Evolutionary conservation across 2,797 vertebrate genomes (phyloP), one percentile per base, ranked within the genome.

Genomic region (Acridotheres tristis): DNA sequence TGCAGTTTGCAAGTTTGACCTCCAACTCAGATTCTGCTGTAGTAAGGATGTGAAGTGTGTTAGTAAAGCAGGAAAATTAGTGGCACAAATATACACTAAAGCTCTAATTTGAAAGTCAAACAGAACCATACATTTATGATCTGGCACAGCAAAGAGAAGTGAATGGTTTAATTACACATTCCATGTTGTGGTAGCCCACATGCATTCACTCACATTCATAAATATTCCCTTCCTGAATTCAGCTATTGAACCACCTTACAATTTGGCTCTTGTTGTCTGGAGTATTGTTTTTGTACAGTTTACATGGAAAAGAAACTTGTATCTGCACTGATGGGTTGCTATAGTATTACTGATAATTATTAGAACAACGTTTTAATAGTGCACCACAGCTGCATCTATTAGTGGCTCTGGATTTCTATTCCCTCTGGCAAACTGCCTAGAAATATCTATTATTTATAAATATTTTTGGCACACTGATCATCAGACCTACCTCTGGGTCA

Each of bases 131-230:
- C 9, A n/a, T 16, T 91, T 85, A 81, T 2, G 16, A 91, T 80
- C 66, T 89, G 80, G 42, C 83, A 63, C 11, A 65, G 42, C 38
- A 61, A 80, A 90, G 62, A 85, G 69, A 86, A 93, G 23, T 20
- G 29, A 91, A 68, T 57, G 50, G 42, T 62, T 88, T 86, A 86
- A 86, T 93, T 95, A 78, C 51, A 51, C 40, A 36, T 75, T 68
- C 51, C 27, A 4, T 51, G 38, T 54, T 94, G 90, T 78, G 92
- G 92, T 86, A 92, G 58, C 86, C 88, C 92, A 88, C 79, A 34
- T 30, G 25, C 51, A 47, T 84, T 88, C n/a, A 80, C 58, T 77
- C 62, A 34, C 10, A 54, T 78, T 72, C 61, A 38, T 72, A 75
- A 86, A 63, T 36, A 65, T 23, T 86, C 58, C 8, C 54, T 78